Conservation (phyloP, 2,888 invertebrate genomes). For the Aphodius sticticus region DNA sequence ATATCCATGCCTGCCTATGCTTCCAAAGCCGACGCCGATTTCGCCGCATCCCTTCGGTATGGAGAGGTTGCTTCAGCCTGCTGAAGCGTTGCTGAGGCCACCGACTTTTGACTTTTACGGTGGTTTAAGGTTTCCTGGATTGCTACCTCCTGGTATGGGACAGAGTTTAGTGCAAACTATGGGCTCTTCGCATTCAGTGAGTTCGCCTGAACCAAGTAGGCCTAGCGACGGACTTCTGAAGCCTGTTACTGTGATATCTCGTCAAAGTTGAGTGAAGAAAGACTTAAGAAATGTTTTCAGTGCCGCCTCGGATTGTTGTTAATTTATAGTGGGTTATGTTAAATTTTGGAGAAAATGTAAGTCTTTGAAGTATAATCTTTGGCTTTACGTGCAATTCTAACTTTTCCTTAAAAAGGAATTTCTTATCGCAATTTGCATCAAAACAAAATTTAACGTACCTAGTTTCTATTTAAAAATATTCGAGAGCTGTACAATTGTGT, state of each 20-base stretch:
- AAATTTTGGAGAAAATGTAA: conserved; percentile 12
- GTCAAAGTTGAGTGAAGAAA: conserved; percentile 43
- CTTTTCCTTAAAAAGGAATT: too few relatives aligned
- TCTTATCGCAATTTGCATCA: too few relatives aligned
- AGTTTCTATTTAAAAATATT: neutral
- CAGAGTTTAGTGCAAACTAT: conserved; percentile 52
- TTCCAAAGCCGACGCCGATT: conserved; percentile 64
- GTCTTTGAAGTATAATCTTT: neutral
- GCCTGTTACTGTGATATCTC: conserved; percentile 58
- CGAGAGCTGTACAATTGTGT: neutral
- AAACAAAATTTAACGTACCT: neutral
- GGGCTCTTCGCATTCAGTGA: conserved; percentile 49
- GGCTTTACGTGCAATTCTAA: conserved; percentile 5
- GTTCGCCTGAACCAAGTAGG: conserved; percentile 49
- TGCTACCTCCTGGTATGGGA: conserved; percentile 54
- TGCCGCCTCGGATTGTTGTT: neutral
- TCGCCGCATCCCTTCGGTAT: conserved; percentile 59
- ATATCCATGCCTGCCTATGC: conserved; percentile 65
- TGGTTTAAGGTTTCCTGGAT: conserved; percentile 61
- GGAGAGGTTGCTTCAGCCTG: conserved; percentile 55
- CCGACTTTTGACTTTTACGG: conserved; percentile 64
- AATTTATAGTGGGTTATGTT: conserved; percentile 16
- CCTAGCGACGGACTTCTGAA: conserved; percentile 53
- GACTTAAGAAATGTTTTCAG: neutral
- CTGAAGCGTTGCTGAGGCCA: conserved; percentile 60